Evolutionary conservation across 2,113 vertebrate genomes (phyloP).

Genomic region (Cacatua alba): DNA sequence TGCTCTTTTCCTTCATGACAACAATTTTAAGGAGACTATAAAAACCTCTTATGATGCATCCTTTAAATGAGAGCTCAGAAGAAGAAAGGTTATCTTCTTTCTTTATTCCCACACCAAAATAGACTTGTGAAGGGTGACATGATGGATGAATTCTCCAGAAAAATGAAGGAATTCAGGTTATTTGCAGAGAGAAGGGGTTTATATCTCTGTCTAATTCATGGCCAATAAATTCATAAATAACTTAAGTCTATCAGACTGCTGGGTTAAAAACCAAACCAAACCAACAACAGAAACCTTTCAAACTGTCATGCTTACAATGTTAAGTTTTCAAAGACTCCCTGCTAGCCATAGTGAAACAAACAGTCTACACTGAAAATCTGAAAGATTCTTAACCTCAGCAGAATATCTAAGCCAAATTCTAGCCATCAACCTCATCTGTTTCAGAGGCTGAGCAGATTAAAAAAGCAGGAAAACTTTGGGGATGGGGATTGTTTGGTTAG

Average conservation of each 20-base stretch:
- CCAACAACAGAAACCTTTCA: neutral
- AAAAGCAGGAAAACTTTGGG: rapidly evolving
- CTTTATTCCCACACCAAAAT: neutral
- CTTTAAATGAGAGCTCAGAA: neutral
- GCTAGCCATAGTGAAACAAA: neutral
- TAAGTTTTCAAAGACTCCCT: neutral
- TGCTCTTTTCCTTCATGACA: neutral
- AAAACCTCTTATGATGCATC: neutral
- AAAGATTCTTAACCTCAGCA: neutral
- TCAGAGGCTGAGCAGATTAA: neutral
- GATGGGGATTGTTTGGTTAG: neutral
- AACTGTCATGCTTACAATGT: neutral
- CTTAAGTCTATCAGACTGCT: neutral
- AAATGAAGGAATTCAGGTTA: neutral
- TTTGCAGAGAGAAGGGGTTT: neutral
- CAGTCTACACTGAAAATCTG: neutral
- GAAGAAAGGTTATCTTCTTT: neutral
- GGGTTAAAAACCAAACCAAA: neutral
- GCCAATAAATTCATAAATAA: neutral
- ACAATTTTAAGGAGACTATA: neutral
- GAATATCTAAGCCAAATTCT: neutral
- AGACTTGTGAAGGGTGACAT: neutral
- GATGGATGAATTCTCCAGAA: neutral
- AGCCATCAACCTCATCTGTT: neutral
- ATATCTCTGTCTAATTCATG: neutral